phyloP scores from a whole-genome alignment of 2,797 vertebrate genomes.

The Acanthiza pusilla region DNA sequence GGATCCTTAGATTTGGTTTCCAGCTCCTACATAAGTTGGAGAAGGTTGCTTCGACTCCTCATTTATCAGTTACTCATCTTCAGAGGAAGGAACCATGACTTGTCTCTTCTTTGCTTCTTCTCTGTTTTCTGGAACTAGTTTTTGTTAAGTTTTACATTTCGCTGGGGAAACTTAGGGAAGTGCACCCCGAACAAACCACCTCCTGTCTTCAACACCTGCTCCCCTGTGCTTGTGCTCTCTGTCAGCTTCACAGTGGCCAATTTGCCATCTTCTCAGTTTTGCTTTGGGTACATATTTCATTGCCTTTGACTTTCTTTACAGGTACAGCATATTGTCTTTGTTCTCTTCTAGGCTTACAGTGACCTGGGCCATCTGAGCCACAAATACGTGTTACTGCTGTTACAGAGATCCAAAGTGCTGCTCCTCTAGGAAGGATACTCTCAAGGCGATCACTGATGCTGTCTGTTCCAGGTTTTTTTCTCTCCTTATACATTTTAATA shows the following conservation, averaged over 20 bases:
- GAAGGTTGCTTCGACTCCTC: not conserved
- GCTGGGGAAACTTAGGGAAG: not conserved
- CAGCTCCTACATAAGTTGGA: not conserved
- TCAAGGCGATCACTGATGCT: not conserved
- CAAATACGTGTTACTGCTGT: not conserved
- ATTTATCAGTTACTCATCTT: not conserved
- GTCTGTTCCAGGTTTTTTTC: conserved; percentile 41
- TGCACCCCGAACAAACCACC: not conserved
- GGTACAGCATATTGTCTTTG: not conserved
- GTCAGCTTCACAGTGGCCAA: not conserved
- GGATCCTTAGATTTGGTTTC: not conserved
- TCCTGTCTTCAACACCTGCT: not conserved
- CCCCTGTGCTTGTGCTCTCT: not conserved
- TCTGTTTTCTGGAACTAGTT: not conserved
- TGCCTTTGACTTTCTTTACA: not conserved
- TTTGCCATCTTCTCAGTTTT: not conserved
- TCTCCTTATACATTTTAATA: conserved; percentile 61
- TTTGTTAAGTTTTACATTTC: not conserved
- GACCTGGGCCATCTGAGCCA: not conserved
- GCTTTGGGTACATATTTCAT: not conserved
- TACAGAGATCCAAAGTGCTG: not conserved
- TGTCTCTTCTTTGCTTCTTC: not conserved
- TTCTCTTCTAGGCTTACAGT: not conserved
- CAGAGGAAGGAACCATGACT: not conserved
- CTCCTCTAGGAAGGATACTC: not conserved